Conservation (phyloP, 2,888 invertebrate species). For the Germaria angustata region DNA sequence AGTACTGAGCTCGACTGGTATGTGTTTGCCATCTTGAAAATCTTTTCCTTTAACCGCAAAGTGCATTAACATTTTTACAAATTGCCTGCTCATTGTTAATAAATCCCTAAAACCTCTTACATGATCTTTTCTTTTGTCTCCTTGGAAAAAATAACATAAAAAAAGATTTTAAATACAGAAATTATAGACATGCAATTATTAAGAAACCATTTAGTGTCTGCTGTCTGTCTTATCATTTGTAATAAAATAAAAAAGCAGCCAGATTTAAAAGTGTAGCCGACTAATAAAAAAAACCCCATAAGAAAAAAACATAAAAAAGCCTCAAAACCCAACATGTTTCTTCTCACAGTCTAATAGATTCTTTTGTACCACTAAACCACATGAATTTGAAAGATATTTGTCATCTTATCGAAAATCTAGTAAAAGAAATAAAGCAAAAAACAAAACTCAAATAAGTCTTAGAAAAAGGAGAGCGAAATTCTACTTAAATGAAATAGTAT, state of each 20-base stretch:
- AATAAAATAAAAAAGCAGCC: constrained; percentile 11
- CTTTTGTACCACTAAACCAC: background rate
- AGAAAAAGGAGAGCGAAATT: background rate
- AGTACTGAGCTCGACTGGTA: no score
- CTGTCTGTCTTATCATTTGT: constrained; percentile 14
- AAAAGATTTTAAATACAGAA: background rate
- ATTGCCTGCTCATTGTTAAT: background rate
- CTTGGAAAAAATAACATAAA: constrained; percentile 3
- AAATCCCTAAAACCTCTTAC: background rate
- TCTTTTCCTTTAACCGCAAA: background rate
- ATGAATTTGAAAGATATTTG: constrained; percentile 56
- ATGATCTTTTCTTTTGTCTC: constrained; percentile 32
- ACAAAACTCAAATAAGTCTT: background rate
- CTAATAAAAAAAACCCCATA: constrained; percentile 15
- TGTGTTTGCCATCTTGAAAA: no score
- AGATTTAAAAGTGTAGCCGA: background rate
- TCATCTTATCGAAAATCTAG: constrained; percentile 61
- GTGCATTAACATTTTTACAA: constrained; percentile 10
- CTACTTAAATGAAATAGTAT: constrained; percentile 7
- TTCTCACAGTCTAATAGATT: constrained; percentile 52
- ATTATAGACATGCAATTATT: constrained; percentile 16
- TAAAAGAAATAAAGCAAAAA: constrained; percentile 31
- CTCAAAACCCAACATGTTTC: background rate
- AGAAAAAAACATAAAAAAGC: constrained; percentile 2
- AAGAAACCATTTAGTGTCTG: constrained; percentile 12